These are phyloP conservation scores for Lycophotia porphyrea DNA, from an alignment of 2,888 invertebrate species.

Conservation along the genomic window DNA sequence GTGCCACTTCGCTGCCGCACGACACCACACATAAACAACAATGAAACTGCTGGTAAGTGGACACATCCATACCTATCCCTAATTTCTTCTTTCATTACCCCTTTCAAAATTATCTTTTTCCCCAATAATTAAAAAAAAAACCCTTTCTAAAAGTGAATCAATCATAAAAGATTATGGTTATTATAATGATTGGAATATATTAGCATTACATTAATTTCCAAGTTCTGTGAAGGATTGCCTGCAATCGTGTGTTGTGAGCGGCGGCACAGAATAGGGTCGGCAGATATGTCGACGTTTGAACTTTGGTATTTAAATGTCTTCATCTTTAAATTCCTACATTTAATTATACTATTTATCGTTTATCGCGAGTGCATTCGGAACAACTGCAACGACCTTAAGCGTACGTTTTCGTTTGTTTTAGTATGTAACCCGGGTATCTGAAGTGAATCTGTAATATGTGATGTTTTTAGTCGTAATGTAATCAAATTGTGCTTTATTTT, in stretches of 20 bases:
- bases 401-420: conserved; percentile 35
- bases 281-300: conserved; percentile 79
- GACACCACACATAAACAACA: conserved; percentile 78
- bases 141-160: conserved; percentile 50
- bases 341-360: conserved; percentile 71
- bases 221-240: conserved; percentile 73
- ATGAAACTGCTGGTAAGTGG: conserved; percentile 89
- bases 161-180: conserved; percentile 48
- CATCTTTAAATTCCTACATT: conserved; percentile 78
- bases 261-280: conserved; percentile 80
- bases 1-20: conserved; percentile 83
- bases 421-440: conserved; percentile 6
- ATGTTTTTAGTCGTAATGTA: neutral
- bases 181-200: conserved; percentile 58
- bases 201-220: conserved; percentile 64
- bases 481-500: neutral
- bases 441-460: neutral
- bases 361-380: conserved; percentile 54
- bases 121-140: conserved; percentile 16
- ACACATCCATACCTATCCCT: conserved; percentile 66
- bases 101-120: conserved; percentile 29
- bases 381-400: conserved; percentile 40
- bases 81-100: conserved; percentile 57
- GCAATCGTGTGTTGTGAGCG: conserved; percentile 80
- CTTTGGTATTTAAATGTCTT: conserved; percentile 83